Evolutionary conservation across 2,797 vertebrate genomes (phyloP).

Genomic region (Thripadectes ignobilis): DNA sequence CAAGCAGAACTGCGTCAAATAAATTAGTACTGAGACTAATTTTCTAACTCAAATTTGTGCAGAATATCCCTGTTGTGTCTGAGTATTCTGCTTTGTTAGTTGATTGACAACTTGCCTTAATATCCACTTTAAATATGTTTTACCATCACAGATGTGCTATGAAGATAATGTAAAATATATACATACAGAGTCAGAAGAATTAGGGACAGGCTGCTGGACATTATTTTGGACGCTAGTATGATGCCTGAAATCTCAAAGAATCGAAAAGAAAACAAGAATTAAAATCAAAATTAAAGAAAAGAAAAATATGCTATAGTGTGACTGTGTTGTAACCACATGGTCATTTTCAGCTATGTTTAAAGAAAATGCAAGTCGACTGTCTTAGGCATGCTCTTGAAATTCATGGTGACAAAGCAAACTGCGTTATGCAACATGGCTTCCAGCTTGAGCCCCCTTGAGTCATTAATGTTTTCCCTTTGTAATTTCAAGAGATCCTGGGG

Average conservation of each 20-base stretch:
- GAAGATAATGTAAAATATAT: not conserved
- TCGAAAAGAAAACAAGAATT: not conserved
- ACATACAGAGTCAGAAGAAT: not conserved
- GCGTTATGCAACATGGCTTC: slow-evolving; percentile 66
- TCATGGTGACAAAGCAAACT: slow-evolving; percentile 37
- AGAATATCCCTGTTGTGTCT: not conserved
- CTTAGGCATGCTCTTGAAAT: slow-evolving; percentile 28
- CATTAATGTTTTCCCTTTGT: slow-evolving; percentile 50
- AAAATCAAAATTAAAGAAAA: not conserved
- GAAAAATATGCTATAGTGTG: not conserved
- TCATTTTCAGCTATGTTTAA: slow-evolving; percentile 22
- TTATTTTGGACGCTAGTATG: slow-evolving; percentile 6
- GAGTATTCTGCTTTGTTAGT: not conserved
- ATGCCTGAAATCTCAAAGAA: not conserved
- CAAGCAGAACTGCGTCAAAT: not conserved
- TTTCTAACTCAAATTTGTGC: slow-evolving; percentile 20
- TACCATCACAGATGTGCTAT: not conserved
- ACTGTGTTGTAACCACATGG: slow-evolving; percentile 30
- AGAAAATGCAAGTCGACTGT: slow-evolving; percentile 9
- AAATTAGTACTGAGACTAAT: not conserved
- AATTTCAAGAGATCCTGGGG: slow-evolving; percentile 56
- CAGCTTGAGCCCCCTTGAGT: slow-evolving; percentile 75
- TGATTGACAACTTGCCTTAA: slow-evolving; percentile 23
- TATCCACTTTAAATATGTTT: not conserved
- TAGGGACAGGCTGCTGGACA: slow-evolving; percentile 14